Evolutionary conservation across 2,888 invertebrate species (phyloP), one percentile per base, ranked within the genome.

Genomic region (Seira sanloemensis): DNA sequence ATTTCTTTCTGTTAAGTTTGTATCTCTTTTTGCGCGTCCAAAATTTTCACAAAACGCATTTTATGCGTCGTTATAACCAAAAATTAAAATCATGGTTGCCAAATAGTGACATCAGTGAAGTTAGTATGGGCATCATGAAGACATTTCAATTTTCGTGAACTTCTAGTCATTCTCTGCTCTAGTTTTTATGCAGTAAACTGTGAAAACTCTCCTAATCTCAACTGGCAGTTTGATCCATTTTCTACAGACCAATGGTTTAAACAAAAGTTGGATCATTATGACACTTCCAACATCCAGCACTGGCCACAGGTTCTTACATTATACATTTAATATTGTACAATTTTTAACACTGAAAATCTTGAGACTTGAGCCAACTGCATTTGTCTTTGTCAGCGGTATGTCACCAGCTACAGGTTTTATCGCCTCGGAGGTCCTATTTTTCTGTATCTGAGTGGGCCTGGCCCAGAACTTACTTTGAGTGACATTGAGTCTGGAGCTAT

Each of bases 271-370:
- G 85, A 85, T 24, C 85, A 85, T 75, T 73, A 75, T 65, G 78
- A 82, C 26, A 25, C 74, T 0, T 18, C n/a, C 25, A 76, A 66
- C 21, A 25, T 72, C 9, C 79, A 79, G 9, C 25, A 58, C n/a
- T 85, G 85, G 85, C 82, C 72, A 68, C 85, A 85, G 82, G 85
- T 85, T n/a, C n/a, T n/a, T n/a, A n/a, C n/a, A n/a, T n/a, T n/a
- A n/a, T n/a, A n/a, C n/a, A n/a, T n/a, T n/a, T n/a, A n/a, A n/a
- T n/a, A n/a, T n/a, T n/a, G n/a, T n/a, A n/a, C n/a, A n/a, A n/a
- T n/a, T n/a, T n/a, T n/a, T n/a, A n/a, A n/a, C n/a, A n/a, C n/a
- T 65, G n/a, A 18, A 65, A 65, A 12, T 65, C 9, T 65, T 65
- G 21, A 65, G 21, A n/a, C n/a, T 65, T 9, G 65, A 9, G 65